Base-by-base conservation (phyloP, 1,140 invertebrate genomes). In the Drosophila ercepeae region DNA sequence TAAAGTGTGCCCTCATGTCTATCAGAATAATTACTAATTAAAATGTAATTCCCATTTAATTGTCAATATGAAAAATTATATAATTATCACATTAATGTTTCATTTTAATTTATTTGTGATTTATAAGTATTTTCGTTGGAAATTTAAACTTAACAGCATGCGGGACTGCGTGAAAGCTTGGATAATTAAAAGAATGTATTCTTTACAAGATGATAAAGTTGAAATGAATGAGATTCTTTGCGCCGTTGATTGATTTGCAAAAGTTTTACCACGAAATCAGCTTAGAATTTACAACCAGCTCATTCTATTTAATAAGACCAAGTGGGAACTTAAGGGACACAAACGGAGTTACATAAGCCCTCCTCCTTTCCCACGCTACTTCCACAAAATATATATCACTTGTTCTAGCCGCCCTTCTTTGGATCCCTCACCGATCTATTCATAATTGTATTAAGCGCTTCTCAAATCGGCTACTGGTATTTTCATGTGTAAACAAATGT, bases 401-500 rank as follows among this genome's bases (percentile, higher is more conserved):
- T 39, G 27, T 41, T 53, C 50, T 48, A 21, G 34, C 42, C 60
- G 52, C 52, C 34, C 32, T 55, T 69, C 34, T 50, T 34, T 8
- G 41, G 46, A 32, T 21, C 48, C 39, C 54, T 41, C 14, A 23
- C 29, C 32, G 52, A 53, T 68, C 50, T 78, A 41, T 53, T 50
- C 44, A 53, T 75, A 82, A 82, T 83, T 75, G 75, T 27, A 71
- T 60, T 67, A 70, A 39, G 34, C 44, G 55, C 55, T 46, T 34
- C 45, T 55, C 32, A 76, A 86, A 88, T 68, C 82, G 82, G 82
- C 81, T 86, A 86, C 81, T 86, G 81, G 81, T 88, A 88, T 86
- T 86, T 86, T 86, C 58, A 76, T 81, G 60, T 74, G 63, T 77
- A 86, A 84, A 84, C 81, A 84, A 84, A 86, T 86, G 84, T 77